Percentiles rank a stretch among this genome's conserved stretches.
These are phyloP conservation scores for Drosophila sproati DNA, from an alignment of 1,140 invertebrate genomes.

Conservation along the genomic window DNA sequence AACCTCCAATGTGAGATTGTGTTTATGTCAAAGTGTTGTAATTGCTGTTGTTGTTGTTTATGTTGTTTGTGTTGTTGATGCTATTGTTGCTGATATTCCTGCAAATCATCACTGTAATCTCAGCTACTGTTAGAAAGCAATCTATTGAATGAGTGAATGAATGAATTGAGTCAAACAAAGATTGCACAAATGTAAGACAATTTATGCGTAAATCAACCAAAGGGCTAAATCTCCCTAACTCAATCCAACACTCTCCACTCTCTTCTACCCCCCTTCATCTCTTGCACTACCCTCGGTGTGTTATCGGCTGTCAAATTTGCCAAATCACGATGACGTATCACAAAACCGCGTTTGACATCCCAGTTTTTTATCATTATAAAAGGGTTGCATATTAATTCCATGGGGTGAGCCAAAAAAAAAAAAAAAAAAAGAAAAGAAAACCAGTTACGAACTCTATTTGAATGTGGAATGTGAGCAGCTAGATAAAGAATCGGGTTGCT, in stretches of 20 bases:
- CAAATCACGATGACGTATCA: constrained; percentile 81
- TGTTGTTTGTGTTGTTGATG: constrained; percentile 28
- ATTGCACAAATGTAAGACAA: constrained; percentile 67
- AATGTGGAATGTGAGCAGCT: constrained; percentile 5
- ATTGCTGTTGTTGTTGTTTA: constrained; percentile 37
- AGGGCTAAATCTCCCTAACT: constrained; percentile 3
- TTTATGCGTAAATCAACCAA: constrained; percentile 65
- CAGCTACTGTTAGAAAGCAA: constrained; percentile 68
- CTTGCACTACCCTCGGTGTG: not conserved
- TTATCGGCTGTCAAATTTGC: constrained; percentile 78
- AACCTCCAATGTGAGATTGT: constrained; percentile 39
- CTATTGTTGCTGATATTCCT: constrained; percentile 37
- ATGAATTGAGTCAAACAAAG: constrained; percentile 44
- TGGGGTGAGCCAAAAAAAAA: not conserved
- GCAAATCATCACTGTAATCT: constrained; percentile 71
- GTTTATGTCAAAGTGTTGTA: constrained; percentile 66
- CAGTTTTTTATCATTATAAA: constrained; percentile 47
- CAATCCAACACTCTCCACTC: not conserved
- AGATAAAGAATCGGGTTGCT: not conserved
- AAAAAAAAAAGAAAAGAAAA: not conserved
- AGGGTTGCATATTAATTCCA: constrained; percentile 71
- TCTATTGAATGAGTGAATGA: constrained; percentile 46
- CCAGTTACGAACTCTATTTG: constrained; percentile 9
- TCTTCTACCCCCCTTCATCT: constrained; percentile 12
- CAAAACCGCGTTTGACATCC: constrained; percentile 73